A percentile compares a stretch with the other conserved stretches of the same genome.
phyloP scores from a whole-genome alignment of 2,113 vertebrate species.

The Prolemur simus region DNA sequence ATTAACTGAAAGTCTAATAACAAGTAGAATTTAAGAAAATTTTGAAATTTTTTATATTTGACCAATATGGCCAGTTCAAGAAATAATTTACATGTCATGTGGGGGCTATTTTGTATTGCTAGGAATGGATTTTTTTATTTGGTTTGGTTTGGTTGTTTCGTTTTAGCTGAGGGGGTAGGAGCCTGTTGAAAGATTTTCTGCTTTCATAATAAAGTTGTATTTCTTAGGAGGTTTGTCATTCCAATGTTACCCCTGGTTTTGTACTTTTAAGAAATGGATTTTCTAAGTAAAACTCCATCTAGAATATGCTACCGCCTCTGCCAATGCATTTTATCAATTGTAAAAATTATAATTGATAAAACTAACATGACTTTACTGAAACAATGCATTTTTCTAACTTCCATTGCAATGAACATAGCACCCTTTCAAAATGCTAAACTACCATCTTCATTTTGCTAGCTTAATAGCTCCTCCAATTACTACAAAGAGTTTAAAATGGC shows the following conservation, averaged over 20 bases:
- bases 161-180: neutral
- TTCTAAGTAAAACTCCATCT: neutral
- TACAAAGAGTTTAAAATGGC: conserved; percentile 81
- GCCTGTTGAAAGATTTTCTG: neutral
- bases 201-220: neutral
- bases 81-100: neutral
- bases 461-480: neutral
- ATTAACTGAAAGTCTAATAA: neutral
- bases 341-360: neutral
- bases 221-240: neutral
- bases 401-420: neutral
- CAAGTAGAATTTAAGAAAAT: neutral
- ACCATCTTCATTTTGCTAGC: neutral
- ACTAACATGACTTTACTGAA: neutral
- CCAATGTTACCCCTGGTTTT: neutral
- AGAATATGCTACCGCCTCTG: neutral
- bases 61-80: neutral
- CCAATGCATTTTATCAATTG: neutral
- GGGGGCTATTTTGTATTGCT: neutral
- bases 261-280: neutral
- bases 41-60: neutral
- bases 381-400: neutral
- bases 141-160: neutral
- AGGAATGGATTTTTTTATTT: neutral
- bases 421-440: neutral